Percentiles rank a stretch among this genome's conserved stretches.
Evolutionary conservation across 2,797 vertebrate genomes (phyloP).

Genomic region (Myiotriccus ornatus): DNA sequence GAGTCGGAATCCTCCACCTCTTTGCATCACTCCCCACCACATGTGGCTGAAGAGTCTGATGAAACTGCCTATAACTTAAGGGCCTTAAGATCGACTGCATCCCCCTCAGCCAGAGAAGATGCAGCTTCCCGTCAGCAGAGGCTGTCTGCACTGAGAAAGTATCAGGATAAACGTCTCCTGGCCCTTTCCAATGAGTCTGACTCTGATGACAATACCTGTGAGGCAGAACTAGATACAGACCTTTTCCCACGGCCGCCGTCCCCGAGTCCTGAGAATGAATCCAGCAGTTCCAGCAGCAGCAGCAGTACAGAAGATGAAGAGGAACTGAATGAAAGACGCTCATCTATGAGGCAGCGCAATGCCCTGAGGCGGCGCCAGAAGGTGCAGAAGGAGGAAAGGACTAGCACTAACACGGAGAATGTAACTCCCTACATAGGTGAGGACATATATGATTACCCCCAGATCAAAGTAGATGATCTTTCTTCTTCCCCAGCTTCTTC

Average conservation of each 20-base stretch:
- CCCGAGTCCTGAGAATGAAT: conserved; percentile 89
- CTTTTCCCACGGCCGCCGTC: conserved; percentile 92
- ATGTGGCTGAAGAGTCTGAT: conserved; percentile 73
- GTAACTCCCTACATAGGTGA: conserved; percentile 82
- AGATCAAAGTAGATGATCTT: conserved; percentile 87
- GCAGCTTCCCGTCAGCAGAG: conserved; percentile 77
- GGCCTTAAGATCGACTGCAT: conserved; percentile 72
- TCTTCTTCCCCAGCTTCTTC: conserved; percentile 83
- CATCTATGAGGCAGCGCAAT: conserved; percentile 84
- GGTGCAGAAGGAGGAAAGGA: conserved; percentile 80
- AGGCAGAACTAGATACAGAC: conserved; percentile 87
- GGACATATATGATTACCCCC: conserved; percentile 91
- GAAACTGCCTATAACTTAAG: conserved; percentile 76
- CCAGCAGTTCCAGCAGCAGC: conserved; percentile 87
- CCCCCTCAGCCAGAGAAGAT: conserved; percentile 76
- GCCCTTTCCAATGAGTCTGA: conserved; percentile 91
- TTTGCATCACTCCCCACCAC: conserved; percentile 81
- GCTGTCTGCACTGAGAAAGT: conserved; percentile 77
- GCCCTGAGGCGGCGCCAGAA: conserved; percentile 84
- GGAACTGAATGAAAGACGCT: conserved; percentile 83
- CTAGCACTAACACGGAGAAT: conserved; percentile 66
- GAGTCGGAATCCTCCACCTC: conserved; percentile 91
- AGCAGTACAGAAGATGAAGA: conserved; percentile 88
- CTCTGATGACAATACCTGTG: conserved; percentile 90
- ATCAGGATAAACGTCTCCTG: conserved; percentile 87